A percentile compares a stretch with the other conserved stretches of the same genome.
phyloP scores from a whole-genome alignment of 2,113 vertebrate species.

The Calyptomena viridis region DNA sequence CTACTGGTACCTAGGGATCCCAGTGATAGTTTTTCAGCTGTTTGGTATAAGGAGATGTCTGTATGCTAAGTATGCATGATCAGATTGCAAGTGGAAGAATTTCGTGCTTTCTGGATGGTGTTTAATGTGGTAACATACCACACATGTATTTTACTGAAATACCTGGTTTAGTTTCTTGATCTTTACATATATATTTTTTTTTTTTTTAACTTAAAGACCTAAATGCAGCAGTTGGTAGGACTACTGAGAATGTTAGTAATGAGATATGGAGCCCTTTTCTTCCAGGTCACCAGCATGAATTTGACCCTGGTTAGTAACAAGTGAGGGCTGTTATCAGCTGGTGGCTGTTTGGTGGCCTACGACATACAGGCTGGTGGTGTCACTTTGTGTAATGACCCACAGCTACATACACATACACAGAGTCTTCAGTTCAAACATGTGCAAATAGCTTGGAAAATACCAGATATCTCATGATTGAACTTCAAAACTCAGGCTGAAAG shows the following conservation, averaged over 20 bases:
- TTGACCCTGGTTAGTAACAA: slow-evolving; percentile 38
- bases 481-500: slow-evolving; percentile 38
- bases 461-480: neutral
- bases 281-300: slow-evolving; percentile 55
- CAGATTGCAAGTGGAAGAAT: neutral
- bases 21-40: neutral
- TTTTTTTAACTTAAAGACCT: neutral
- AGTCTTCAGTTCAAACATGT: slow-evolving; percentile 25
- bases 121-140: neutral
- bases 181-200: neutral
- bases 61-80: neutral
- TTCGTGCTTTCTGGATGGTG: neutral
- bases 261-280: slow-evolving; percentile 38
- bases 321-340: slow-evolving; percentile 10
- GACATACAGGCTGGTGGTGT: slow-evolving; percentile 18
- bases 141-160: neutral
- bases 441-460: slow-evolving; percentile 35
- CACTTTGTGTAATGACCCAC: slow-evolving; percentile 52
- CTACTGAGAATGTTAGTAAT: neutral
- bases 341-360: slow-evolving; percentile 16
- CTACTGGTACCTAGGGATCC: neutral
- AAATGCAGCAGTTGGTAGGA: neutral
- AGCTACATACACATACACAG: slow-evolving; percentile 16
- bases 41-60: neutral
- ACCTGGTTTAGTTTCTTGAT: neutral